Conservation (phyloP, 2,888 invertebrate species). For the Drepana falcataria region DNA sequence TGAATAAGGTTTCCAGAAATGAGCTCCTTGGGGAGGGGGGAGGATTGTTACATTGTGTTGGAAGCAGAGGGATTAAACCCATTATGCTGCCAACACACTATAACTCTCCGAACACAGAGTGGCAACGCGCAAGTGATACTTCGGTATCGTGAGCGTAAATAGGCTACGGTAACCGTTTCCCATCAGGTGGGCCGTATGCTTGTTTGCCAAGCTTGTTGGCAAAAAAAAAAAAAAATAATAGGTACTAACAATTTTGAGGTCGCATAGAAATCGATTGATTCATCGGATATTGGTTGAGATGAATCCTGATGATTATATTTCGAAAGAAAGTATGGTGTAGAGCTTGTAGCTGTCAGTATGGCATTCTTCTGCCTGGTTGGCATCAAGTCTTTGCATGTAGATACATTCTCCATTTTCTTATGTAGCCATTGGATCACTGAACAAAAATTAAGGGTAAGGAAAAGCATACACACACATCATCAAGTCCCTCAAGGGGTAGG, state of each 20-base stretch:
- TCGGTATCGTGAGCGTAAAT: no score
- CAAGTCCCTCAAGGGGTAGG: background rate
- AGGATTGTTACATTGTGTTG: no score
- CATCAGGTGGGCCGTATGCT: no score
- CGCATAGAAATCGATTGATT: slow-evolving; percentile 66
- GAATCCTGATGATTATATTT: slow-evolving; percentile 40
- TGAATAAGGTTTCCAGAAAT: no score
- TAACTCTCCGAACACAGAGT: no score
- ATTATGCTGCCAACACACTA: no score
- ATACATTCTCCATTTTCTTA: slow-evolving; percentile 60
- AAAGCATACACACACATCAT: background rate
- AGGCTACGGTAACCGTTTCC: no score
- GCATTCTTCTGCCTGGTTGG: slow-evolving; percentile 27
- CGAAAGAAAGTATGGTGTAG: slow-evolving; percentile 57
- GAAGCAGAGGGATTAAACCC: no score
- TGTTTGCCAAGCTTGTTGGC: no score
- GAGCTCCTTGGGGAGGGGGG: no score
- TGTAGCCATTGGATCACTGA: slow-evolving; percentile 76
- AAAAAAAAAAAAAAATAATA: background rate
- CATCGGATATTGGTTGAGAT: slow-evolving; percentile 50
- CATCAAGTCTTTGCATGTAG: slow-evolving; percentile 25
- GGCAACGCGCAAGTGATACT: no score
- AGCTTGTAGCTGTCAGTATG: slow-evolving; percentile 42
- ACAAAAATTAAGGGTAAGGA: slow-evolving; percentile 1
- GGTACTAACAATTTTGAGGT: slow-evolving; percentile 59